Evolutionary conservation across 2,113 vertebrate genomes (phyloP).

Genomic region (Peromyscus californicus): DNA sequence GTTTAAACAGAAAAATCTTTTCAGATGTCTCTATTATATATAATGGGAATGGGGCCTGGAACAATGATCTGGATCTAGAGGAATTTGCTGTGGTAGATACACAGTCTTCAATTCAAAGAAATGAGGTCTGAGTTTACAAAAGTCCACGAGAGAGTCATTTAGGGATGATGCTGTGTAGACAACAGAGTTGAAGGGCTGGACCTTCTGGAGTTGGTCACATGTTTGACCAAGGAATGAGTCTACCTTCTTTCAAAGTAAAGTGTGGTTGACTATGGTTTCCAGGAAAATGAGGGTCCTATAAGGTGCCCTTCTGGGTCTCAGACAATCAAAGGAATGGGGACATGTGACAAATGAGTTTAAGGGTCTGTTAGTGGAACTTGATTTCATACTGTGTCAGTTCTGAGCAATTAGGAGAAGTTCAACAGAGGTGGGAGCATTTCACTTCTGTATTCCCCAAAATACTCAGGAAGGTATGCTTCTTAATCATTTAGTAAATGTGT

Average conservation of each 20-base stretch:
- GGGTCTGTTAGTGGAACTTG: neutral
- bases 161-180: neutral
- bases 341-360: neutral
- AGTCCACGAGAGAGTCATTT: neutral
- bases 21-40: neutral
- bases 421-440: neutral
- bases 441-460: neutral
- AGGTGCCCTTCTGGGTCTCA: neutral
- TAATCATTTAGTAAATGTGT: neutral
- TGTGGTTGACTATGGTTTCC: neutral
- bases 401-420: no score
- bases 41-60: neutral
- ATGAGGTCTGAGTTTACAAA: neutral
- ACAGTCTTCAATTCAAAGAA: neutral
- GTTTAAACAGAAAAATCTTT: slow-evolving; percentile 26
- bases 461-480: neutral
- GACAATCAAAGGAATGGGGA: neutral
- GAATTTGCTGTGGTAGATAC: neutral
- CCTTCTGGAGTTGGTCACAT: neutral
- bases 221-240: neutral
- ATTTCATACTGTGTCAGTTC: neutral
- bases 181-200: neutral
- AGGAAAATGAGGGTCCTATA: neutral
- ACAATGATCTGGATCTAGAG: neutral
- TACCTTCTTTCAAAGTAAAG: neutral